Evolutionary conservation across 2,797 vertebrate genomes (phyloP).

Genomic region (Coregonus sp.): DNA sequence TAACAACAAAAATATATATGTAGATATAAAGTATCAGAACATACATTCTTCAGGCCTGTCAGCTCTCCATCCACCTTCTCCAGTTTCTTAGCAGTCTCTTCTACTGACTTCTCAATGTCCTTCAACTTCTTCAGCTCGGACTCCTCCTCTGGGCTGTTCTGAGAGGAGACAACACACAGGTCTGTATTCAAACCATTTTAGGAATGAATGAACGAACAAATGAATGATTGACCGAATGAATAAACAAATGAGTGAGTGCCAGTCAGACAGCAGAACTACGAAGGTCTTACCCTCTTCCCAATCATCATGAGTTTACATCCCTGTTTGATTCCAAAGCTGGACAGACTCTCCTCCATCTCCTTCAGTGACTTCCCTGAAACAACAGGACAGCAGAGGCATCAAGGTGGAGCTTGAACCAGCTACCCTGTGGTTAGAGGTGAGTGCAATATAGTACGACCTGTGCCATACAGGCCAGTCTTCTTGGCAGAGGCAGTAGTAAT

Average conservation of each 20-base stretch:
- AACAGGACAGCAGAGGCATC: background rate
- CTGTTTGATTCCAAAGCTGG: constrained; percentile 87
- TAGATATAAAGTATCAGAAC: background rate
- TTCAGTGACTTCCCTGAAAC: constrained; percentile 90
- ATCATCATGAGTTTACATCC: constrained; percentile 98
- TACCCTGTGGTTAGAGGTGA: background rate
- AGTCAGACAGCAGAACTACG: constrained; percentile 6
- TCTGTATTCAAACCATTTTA: background rate
- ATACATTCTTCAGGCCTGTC: constrained; percentile 91
- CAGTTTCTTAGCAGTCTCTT: constrained; percentile 87
- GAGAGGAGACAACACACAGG: constrained; percentile 43
- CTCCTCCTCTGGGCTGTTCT: constrained; percentile 96
- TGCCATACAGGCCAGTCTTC: too few species aligned
- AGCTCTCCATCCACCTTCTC: constrained; percentile 90
- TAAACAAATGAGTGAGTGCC: too few species aligned
- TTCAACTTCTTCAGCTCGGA: constrained; percentile 92
- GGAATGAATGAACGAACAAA: too few species aligned
- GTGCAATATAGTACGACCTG: too few species aligned
- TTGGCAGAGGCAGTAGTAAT: too few species aligned
- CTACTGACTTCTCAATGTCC: constrained; percentile 92
- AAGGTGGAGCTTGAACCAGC: background rate
- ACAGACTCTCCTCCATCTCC: constrained; percentile 88
- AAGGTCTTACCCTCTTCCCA: constrained; percentile 88
- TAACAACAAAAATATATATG: too few species aligned
- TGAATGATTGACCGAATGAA: too few species aligned